Conservation (phyloP, 2,797 vertebrate species). For the Enteromius radiatus region DNA sequence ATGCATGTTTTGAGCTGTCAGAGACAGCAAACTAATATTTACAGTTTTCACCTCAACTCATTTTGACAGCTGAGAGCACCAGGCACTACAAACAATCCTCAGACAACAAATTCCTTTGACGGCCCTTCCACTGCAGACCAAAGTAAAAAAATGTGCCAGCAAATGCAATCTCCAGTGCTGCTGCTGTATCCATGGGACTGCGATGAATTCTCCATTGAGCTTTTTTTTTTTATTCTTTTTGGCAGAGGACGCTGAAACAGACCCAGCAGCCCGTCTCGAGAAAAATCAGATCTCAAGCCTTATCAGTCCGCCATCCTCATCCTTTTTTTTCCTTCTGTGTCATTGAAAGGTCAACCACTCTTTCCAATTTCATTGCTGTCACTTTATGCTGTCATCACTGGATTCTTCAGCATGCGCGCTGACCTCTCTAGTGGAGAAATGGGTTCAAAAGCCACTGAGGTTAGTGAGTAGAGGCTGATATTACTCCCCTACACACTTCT, state of each 20-base stretch:
- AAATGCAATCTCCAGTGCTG: conserved; percentile 67
- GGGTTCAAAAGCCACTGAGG: conserved; percentile 39
- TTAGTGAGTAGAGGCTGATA: conserved; percentile 43
- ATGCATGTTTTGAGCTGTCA: conserved; percentile 57
- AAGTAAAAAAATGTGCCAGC: conserved; percentile 67
- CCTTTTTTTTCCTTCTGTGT: conserved; percentile 9
- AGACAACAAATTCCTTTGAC: conserved; percentile 60
- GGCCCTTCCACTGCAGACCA: conserved; percentile 62
- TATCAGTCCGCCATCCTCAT: conserved; percentile 7
- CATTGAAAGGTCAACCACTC: conserved; percentile 44
- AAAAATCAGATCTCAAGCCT: neutral
- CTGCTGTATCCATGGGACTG: neutral
- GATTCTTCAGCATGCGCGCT: conserved; percentile 38
- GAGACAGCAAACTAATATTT: conserved; percentile 65
- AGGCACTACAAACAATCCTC: conserved; percentile 52
- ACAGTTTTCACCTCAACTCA: conserved; percentile 66
- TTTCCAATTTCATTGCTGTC: conserved; percentile 53
- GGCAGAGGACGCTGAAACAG: neutral
- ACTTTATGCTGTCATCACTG: conserved; percentile 39
- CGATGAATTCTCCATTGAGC: neutral
- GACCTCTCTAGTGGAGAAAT: conserved; percentile 36
- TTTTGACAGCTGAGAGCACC: conserved; percentile 66
- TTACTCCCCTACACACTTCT: conserved; percentile 24
- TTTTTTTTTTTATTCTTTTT: neutral
- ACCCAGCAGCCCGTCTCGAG: neutral